Percentiles rank a stretch among this genome's conserved stretches.
Conservation (phyloP, 2,888 invertebrate species). For the Ectemnius cavifrons region DNA sequence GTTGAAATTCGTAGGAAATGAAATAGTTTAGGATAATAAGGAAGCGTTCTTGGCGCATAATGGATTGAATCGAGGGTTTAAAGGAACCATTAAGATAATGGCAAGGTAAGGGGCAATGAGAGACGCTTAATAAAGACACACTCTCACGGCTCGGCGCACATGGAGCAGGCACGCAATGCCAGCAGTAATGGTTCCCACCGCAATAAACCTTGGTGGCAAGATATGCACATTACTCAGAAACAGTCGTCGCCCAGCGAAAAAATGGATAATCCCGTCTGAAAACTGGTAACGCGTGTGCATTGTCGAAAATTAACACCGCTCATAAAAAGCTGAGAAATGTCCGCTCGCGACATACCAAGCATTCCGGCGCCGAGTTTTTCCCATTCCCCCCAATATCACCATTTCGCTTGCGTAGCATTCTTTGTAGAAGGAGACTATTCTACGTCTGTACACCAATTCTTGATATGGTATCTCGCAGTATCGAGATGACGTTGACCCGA, state of each 20-base stretch:
- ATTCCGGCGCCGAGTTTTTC: too few relatives aligned
- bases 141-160: constrained; percentile 48
- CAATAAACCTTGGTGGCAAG: constrained; percentile 65
- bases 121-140: constrained; percentile 61
- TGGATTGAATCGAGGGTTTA: background rate
- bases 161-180: constrained; percentile 60
- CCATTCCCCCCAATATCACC: too few relatives aligned
- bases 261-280: constrained; percentile 53
- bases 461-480: too few relatives aligned
- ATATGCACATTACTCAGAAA: constrained; percentile 61
- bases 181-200: constrained; percentile 62
- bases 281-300: constrained; percentile 13
- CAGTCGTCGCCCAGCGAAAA: constrained; percentile 27
- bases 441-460: too few relatives aligned
- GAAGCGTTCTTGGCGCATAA: too few relatives aligned
- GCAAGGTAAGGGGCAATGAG: constrained; percentile 1
- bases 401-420: too few relatives aligned
- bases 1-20: too few relatives aligned
- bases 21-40: too few relatives aligned
- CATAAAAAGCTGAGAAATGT: constrained; percentile 10
- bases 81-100: constrained; percentile 7
- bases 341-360: too few relatives aligned
- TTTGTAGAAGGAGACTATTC: too few relatives aligned
- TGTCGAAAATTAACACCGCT: constrained; percentile 54
- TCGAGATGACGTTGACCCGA: too few relatives aligned